A percentile compares a stretch with the other conserved stretches of the same genome.
Evolutionary conservation across 2,888 invertebrate genomes (phyloP).

Genomic region (Salticus scenicus): DNA sequence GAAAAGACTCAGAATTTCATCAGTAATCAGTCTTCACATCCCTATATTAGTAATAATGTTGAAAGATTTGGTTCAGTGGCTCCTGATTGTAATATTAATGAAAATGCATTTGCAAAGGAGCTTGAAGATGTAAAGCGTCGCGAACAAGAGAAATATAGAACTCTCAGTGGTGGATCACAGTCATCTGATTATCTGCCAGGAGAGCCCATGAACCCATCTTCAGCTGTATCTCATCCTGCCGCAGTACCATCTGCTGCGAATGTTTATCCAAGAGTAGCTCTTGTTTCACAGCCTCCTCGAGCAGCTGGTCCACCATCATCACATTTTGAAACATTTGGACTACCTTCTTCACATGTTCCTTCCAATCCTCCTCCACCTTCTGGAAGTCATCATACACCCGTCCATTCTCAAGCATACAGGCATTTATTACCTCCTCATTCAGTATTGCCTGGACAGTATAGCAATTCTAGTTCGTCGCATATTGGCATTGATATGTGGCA

Average conservation of each 20-base stretch:
- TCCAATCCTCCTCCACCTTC: conserved; percentile 24
- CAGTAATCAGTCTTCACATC: conserved; percentile 24
- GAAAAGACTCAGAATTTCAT: conserved; percentile 59
- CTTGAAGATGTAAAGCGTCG: conserved; percentile 33
- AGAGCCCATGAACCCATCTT: conserved; percentile 55
- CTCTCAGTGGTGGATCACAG: conserved; percentile 39
- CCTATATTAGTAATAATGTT: conserved; percentile 30
- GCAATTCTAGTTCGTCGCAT: conserved; percentile 25
- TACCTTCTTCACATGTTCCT: conserved; percentile 31
- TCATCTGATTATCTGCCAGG: conserved; percentile 32
- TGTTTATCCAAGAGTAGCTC: conserved; percentile 44
- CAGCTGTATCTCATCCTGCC: conserved; percentile 40
- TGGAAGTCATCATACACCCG: conserved; percentile 38
- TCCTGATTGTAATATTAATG: conserved; percentile 22
- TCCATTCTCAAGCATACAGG: conserved; percentile 60
- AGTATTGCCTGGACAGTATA: conserved; percentile 52
- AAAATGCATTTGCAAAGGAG: conserved; percentile 30
- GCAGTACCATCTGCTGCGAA: conserved; percentile 54
- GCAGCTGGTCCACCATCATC: conserved; percentile 30
- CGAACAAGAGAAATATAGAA: conserved; percentile 42
- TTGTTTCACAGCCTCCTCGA: conserved; percentile 31
- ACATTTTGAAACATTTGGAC: conserved; percentile 61
- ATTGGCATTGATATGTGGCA: conserved; percentile 64
- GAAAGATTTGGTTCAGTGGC: conserved; percentile 27
- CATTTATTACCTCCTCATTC: conserved; percentile 56